These are phyloP conservation scores for Phorcus lineatus DNA, from an alignment of 2,888 invertebrate species.

Conservation along the genomic window DNA sequence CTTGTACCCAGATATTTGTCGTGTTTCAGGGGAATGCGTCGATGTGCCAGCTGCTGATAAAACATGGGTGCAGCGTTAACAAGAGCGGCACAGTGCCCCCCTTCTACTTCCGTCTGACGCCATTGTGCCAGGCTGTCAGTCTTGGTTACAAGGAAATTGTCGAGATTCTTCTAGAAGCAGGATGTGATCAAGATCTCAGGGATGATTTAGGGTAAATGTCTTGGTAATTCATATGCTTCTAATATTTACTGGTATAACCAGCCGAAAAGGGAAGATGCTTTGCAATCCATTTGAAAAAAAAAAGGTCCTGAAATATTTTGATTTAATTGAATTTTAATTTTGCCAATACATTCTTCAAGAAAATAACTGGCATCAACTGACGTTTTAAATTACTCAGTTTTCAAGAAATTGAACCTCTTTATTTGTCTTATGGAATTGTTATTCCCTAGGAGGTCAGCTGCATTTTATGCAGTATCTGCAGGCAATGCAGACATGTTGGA, in stretches of 20 bases:
- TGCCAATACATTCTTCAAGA: too few species aligned
- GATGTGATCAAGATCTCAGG: neutral
- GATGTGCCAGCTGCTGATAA: neutral
- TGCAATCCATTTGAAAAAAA: too few species aligned
- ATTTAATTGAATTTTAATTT: too few species aligned
- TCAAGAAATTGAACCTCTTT: too few species aligned
- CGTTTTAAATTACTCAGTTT: too few species aligned
- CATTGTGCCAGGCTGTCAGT: slow-evolving; percentile 13
- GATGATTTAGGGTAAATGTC: slow-evolving; percentile 1
- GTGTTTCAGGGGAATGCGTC: neutral
- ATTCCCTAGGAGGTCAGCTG: neutral
- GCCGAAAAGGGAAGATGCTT: too few species aligned
- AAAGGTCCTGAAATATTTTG: too few species aligned
- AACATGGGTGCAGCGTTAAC: neutral
- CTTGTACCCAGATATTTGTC: too few species aligned
- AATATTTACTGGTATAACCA: too few species aligned
- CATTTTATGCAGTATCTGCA: neutral
- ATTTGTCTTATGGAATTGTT: neutral
- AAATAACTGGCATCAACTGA: too few species aligned
- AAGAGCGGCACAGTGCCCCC: slow-evolving; percentile 11
- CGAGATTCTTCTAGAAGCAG: neutral
- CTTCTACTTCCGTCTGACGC: slow-evolving; percentile 16
- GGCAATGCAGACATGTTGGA: neutral
- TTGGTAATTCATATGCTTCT: too few species aligned
- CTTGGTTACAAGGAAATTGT: neutral